phyloP scores from a whole-genome alignment of 1,140 invertebrate genomes.

The Bombus huntii region DNA sequence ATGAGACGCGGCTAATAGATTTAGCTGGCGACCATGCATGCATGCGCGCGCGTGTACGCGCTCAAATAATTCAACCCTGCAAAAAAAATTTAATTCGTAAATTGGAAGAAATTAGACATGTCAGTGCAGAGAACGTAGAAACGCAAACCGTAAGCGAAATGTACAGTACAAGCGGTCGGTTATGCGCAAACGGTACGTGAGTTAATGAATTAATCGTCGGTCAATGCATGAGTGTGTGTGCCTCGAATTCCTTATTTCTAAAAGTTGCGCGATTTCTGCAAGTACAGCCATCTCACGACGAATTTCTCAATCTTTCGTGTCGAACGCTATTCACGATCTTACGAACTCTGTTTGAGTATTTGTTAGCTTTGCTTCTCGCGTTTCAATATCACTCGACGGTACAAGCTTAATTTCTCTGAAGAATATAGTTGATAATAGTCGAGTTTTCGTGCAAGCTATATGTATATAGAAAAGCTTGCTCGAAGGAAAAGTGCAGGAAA shows the following conservation, averaged over 20 bases:
- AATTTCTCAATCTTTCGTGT: neutral
- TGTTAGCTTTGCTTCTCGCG: neutral
- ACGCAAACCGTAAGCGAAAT: neutral
- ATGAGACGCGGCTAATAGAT: constrained; percentile 10
- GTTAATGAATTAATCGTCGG: neutral
- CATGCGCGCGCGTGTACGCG: neutral
- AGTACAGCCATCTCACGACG: constrained; percentile 52
- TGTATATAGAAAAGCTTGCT: neutral
- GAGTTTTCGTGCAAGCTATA: neutral
- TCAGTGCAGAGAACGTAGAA: neutral
- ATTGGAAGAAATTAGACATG: neutral
- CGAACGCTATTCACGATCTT: neutral
- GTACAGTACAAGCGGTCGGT: neutral
- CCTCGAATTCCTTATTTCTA: neutral
- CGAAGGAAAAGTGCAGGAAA: neutral
- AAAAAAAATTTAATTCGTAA: neutral
- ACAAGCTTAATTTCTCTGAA: neutral
- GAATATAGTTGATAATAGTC: neutral
- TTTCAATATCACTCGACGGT: neutral
- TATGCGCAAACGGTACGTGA: neutral
- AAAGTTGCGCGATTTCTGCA: neutral
- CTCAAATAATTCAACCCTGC: neutral
- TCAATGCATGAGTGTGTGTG: neutral
- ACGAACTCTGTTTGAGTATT: neutral
- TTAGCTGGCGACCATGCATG: neutral